Percentiles rank a stretch among this genome's conserved stretches.
Evolutionary conservation across 2,113 vertebrate genomes (phyloP).

Genomic region (Leucosticte australis): DNA sequence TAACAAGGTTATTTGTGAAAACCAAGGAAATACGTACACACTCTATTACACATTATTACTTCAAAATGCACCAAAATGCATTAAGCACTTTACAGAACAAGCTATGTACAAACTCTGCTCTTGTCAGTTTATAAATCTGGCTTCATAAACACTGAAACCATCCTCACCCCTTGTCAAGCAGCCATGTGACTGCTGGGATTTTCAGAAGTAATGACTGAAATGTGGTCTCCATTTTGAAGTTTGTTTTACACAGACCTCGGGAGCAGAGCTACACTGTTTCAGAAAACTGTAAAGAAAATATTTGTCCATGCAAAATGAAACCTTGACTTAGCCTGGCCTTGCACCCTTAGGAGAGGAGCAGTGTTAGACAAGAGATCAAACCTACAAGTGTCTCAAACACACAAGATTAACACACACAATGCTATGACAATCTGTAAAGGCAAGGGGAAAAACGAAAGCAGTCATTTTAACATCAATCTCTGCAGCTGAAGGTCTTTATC

Average conservation of each 20-base stretch:
- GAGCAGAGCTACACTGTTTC: neutral
- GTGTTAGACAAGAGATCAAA: neutral
- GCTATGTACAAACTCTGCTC: neutral
- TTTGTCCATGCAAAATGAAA: neutral
- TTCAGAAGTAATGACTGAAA: neutral
- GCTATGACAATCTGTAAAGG: neutral
- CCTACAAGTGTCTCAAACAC: neutral
- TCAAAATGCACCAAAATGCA: neutral
- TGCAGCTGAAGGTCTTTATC: neutral
- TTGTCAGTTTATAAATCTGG: neutral
- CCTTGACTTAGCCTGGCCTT: neutral
- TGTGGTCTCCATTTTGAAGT: neutral
- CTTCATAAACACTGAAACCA: neutral
- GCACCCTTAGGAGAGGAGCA: neutral
- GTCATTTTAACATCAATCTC: neutral
- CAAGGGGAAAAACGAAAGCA: neutral
- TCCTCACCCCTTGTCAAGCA: neutral
- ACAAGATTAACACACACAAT: neutral
- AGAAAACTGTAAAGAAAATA: neutral
- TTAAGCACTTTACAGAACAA: neutral
- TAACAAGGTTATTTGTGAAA: neutral
- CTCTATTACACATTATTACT: neutral
- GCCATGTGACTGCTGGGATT: neutral
- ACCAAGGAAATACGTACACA: neutral
- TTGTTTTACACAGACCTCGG: neutral